Percentiles rank a stretch among this genome's conserved stretches.
Conservation (phyloP, 2,888 invertebrate genomes). For the Noctua fimbriata region DNA sequence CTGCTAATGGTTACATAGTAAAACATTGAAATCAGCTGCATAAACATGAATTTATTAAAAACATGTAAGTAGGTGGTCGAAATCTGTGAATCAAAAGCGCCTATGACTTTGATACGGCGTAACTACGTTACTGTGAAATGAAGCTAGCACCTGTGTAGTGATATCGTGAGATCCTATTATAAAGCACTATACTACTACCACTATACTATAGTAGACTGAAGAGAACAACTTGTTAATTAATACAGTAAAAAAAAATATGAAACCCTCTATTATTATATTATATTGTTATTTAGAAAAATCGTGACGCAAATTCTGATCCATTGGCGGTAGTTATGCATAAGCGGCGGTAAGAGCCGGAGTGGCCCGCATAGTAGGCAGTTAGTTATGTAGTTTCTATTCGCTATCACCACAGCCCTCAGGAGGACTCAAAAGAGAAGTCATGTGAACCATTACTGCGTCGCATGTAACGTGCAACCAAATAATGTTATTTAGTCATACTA, state of each 20-base stretch:
- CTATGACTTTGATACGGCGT: constrained; percentile 8
- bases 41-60: neutral
- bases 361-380: neutral
- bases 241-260: too few relatives aligned
- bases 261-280: neutral
- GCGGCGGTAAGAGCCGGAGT: neutral
- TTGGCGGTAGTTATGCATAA: neutral
- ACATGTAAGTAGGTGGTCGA: neutral
- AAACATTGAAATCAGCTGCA: neutral
- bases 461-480: neutral
- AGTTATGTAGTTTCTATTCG: neutral
- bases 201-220: neutral
- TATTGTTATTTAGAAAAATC: neutral
- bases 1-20: neutral
- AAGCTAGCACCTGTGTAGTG: neutral
- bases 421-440: neutral
- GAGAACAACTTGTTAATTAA: too few relatives aligned
- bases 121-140: neutral
- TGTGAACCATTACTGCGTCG: neutral
- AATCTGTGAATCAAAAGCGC: constrained; percentile 14
- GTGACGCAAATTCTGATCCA: neutral
- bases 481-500: neutral
- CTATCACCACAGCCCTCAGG: neutral
- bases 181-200: neutral
- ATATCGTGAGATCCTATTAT: neutral